Base-by-base conservation (phyloP, 2,113 vertebrate genomes). In the Vanacampus margaritifer region DNA sequence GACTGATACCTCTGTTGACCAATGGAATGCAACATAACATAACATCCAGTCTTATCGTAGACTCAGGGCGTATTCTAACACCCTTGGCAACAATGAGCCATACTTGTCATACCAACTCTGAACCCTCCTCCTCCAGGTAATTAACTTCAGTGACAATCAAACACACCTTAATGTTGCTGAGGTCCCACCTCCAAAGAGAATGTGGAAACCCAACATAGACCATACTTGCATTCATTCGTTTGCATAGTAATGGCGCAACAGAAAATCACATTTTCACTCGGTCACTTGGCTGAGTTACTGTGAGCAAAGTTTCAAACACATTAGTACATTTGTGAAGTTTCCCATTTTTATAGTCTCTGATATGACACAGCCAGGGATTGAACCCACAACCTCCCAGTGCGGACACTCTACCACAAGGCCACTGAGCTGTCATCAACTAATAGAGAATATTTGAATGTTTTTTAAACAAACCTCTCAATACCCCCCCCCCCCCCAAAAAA, bases 131-230 rank as follows among this genome's bases (percentile, higher is more conserved):
- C 67, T 75, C 26, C 58, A 65, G 32, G 41, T 67, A 64, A 64
- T 71, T 23, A 57, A 62, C 48, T 60, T 48, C 57, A 21, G 65
- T 69, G 78, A 79, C 79, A 79, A 46, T 41, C 37, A 51, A 76
- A 74, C 86, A 87, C 86, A 88, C 89, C 88, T 88, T 43, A 62
- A 24, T 35, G 43, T 26, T 17, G 53, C 58, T 28, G 14, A 24
- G 24, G 63, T 67, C 81, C 68, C 84, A 72, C 87, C 88, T 82
- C n/a, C 13, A 5, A 0, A 24, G 57, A 70, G 87, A 90, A 90
- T 89, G 89, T 78, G 54, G 53, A 37, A 61, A 21, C 16, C 54
- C 54, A 32, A 57, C 14, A 32, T 32, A 57, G 54, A 32, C 53
- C 60, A 72, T 45, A 59, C 68, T 69, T 66, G 23, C 6, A 64